Percentiles rank a stretch among this genome's conserved stretches.
These are phyloP conservation scores for Pholis gunnellus DNA, from an alignment of 2,113 vertebrate genomes.

Conservation along the genomic window DNA sequence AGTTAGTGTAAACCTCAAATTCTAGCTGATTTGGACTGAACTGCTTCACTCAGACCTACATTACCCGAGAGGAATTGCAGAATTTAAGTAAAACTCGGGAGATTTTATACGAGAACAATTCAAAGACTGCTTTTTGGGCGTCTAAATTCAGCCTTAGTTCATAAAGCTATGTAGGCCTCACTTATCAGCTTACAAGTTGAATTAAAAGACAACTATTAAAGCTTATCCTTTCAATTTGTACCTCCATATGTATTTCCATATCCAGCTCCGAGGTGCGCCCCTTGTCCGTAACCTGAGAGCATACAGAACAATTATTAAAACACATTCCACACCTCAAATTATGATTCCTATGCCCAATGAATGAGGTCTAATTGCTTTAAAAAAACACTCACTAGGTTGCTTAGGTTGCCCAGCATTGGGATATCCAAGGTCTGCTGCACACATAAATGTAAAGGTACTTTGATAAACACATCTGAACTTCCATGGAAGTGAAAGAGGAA, in stretches of 20 bases:
- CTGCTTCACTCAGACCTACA: conserved; percentile 27
- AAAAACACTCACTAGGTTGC: conserved; percentile 46
- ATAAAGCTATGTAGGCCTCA: background rate
- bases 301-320: conserved; percentile 6
- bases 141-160: background rate
- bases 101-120: background rate
- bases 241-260: conserved; percentile 63
- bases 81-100: conserved; percentile 2
- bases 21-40: conserved; percentile 52
- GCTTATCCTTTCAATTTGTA: conserved; percentile 17
- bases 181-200: background rate
- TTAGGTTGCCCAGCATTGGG: conserved; percentile 60
- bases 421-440: conserved; percentile 46
- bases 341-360: background rate
- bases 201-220: background rate
- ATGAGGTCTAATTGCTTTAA: background rate
- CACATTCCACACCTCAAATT: background rate
- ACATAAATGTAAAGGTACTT: background rate
- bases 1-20: background rate
- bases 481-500: background rate
- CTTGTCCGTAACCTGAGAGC: conserved; percentile 68
- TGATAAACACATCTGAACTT: background rate
- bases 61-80: conserved; percentile 42
- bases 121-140: background rate
- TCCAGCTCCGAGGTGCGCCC: conserved; percentile 56